These are phyloP conservation scores for Drosophila trichaetosa DNA, from an alignment of 2,888 invertebrate species.

Conservation along the genomic window DNA sequence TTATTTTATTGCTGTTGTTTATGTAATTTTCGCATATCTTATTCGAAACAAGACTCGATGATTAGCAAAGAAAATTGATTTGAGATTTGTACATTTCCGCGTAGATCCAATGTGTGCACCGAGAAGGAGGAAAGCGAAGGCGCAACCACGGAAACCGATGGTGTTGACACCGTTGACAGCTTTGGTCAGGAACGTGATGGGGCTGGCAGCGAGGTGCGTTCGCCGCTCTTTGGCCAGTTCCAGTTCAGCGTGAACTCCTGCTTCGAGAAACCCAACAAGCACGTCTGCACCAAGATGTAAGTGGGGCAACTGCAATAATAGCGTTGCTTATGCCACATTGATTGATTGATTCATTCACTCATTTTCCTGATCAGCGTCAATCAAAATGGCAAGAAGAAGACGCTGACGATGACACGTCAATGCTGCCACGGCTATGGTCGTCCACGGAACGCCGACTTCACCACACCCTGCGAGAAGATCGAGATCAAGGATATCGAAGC, in stretches of 20 bases:
- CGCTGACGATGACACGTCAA: slow-evolving; percentile 87
- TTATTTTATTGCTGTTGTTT: not conserved
- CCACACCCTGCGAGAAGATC: slow-evolving; percentile 86
- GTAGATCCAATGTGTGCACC: slow-evolving; percentile 88
- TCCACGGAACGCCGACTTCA: slow-evolving; percentile 82
- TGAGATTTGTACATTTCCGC: slow-evolving; percentile 5
- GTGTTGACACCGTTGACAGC: slow-evolving; percentile 67
- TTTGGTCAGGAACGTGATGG: slow-evolving; percentile 70
- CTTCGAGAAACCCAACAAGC: slow-evolving; percentile 84
- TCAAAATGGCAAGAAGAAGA: slow-evolving; percentile 87
- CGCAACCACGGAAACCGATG: slow-evolving; percentile 56
- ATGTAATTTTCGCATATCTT: not conserved
- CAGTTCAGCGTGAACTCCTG: slow-evolving; percentile 85
- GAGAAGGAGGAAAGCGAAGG: slow-evolving; percentile 86
- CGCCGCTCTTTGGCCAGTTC: slow-evolving; percentile 80
- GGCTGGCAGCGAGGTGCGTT: slow-evolving; percentile 58
- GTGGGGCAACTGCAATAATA: slow-evolving; percentile 48
- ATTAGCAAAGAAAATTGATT: slow-evolving; percentile 7
- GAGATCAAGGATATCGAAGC: slow-evolving; percentile 87
- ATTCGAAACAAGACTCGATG: not conserved
- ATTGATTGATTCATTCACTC: slow-evolving; percentile 18
- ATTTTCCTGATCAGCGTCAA: slow-evolving; percentile 84
- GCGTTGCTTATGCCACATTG: slow-evolving; percentile 35
- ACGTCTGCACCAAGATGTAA: slow-evolving; percentile 85
- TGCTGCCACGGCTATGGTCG: slow-evolving; percentile 89